Base-by-base conservation (phyloP, 1,140 invertebrate genomes). In the Teleogryllus occipitalis region DNA sequence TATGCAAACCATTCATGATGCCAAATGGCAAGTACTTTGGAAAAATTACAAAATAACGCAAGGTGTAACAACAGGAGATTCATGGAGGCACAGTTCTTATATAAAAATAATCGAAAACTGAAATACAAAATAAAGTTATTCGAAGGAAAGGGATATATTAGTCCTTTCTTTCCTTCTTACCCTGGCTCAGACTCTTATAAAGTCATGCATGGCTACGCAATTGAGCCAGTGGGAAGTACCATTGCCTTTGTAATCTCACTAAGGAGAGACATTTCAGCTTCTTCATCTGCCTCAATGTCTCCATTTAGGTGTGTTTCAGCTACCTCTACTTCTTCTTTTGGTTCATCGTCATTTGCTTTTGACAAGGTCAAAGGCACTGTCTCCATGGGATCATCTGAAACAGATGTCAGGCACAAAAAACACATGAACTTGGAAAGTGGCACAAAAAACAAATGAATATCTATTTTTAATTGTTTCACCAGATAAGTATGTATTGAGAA, bases 211-310 rank as follows among this genome's bases (percentile, higher is more conserved):
- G 18, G 54, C 54, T 65, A 65, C 54, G 54, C 54, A 18, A 14
- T 65, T 65, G 54, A 65, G 18, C 54, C 54, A 65, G 54, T 65
- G 10, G 54, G 54, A 65, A 65, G 54, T 65, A 65, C 54, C 54
- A 65, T 65, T 65, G 54, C 54, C 54, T 65, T 65, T 18, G 54
- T 65, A 65, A 65, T 65, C 54, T 65, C 54, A 65, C 54, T 65
- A 0, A 65, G 54, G 10, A 65, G 54, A 65, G 54, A 65, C 54
- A 65, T 65, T 65, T 65, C 54, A 65, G 54, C 18, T 18, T 65
- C 54, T 14, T 65, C 54, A 18, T 65, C 54, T 18, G 54, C 54
- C 54, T 65, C 54, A 18, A 65, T 65, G 18, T 65, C 54, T 14
- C 54, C 54, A 18, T 65, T 65, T 10, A 65, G 54, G 18, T 65